Conservation (phyloP, 1,140 invertebrate genomes). For the Diachasmimorpha longicaudata region DNA sequence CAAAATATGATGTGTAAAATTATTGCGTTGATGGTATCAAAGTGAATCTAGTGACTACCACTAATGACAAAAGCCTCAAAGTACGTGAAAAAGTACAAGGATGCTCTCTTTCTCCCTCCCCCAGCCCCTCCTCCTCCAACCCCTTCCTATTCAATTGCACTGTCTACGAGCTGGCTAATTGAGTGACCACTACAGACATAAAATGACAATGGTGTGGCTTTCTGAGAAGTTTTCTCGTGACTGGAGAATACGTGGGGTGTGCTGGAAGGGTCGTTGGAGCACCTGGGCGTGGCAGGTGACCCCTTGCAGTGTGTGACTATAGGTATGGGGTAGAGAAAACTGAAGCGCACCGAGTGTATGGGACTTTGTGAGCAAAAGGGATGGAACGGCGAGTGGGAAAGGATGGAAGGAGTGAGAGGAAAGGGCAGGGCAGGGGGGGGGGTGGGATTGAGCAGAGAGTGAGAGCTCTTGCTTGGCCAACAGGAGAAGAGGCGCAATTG, state of each 20-base stretch:
- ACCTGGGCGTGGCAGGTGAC: slow-evolving; percentile 25
- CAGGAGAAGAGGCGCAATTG: slow-evolving; percentile 40
- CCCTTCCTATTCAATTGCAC: neutral
- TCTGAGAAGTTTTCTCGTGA: slow-evolving; percentile 9
- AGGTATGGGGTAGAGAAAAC: neutral
- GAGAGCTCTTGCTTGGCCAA: slow-evolving; percentile 6
- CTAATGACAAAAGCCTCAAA: neutral
- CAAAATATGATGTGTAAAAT: neutral
- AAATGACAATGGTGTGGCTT: slow-evolving; percentile 7
- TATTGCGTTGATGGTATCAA: neutral
- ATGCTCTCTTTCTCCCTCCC: neutral
- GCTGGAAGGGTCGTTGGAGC: neutral
- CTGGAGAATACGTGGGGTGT: neutral
- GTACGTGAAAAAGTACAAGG: neutral
- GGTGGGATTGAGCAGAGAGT: slow-evolving; percentile 20
- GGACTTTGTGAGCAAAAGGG: slow-evolving; percentile 2
- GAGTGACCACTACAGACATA: slow-evolving; percentile 15
- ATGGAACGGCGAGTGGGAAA: neutral
- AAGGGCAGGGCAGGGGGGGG: too few relatives aligned
- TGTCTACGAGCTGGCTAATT: slow-evolving; percentile 17
- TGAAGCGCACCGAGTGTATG: neutral
- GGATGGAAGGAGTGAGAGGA: too few relatives aligned
- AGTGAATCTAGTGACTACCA: neutral
- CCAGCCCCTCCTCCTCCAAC: too few relatives aligned
- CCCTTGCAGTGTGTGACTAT: neutral